These are phyloP conservation scores for Bubo blakistoni DNA, from an alignment of 2,113 vertebrate species.

Conservation along the genomic window DNA sequence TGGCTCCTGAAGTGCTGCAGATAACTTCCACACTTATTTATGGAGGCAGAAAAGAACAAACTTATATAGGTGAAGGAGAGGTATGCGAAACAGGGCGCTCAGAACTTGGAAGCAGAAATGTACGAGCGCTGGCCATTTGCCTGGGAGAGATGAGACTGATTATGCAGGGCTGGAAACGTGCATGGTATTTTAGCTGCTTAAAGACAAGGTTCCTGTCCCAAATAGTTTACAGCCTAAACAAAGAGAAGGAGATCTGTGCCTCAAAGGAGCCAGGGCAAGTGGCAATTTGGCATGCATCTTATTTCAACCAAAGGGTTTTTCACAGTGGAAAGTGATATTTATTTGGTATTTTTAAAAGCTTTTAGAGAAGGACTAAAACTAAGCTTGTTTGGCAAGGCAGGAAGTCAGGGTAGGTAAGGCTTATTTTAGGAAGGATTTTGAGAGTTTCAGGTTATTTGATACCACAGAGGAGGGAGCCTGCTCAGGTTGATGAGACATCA, in stretches of 20 bases:
- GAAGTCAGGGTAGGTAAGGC: background rate
- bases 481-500: background rate
- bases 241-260: background rate
- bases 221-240: slow-evolving; percentile 32
- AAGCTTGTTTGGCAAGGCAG: background rate
- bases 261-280: slow-evolving; percentile 1
- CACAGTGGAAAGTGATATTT: slow-evolving; percentile 9
- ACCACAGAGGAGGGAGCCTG: background rate
- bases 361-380: background rate
- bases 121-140: background rate
- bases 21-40: background rate
- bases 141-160: slow-evolving; percentile 30
- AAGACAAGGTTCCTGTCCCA: slow-evolving; percentile 5
- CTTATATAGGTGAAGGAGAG: slow-evolving; percentile 3
- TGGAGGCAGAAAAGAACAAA: background rate
- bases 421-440: slow-evolving; percentile 34
- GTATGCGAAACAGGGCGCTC: rapidly evolving
- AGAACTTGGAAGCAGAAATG: background rate
- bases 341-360: slow-evolving; percentile 14
- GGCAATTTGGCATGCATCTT: slow-evolving; percentile 16
- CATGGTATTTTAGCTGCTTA: background rate
- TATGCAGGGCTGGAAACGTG: slow-evolving; percentile 1
- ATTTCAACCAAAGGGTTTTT: background rate
- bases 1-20: background rate
- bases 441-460: background rate